Conservation (phyloP, 2,113 vertebrate species). For the Amphilophus citrinellus region DNA sequence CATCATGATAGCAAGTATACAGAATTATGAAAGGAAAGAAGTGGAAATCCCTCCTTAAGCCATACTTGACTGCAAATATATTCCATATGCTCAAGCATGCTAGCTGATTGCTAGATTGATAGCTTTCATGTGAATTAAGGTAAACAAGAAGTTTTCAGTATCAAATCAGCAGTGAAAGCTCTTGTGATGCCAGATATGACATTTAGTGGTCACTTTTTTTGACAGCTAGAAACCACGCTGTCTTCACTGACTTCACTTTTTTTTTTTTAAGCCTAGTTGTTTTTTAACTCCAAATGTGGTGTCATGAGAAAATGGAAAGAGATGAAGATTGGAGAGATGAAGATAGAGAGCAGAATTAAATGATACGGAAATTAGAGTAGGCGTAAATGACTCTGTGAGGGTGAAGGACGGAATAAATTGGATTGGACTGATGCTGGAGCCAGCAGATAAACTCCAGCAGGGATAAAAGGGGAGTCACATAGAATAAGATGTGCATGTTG, state of each 20-base stretch:
- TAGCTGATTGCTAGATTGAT: neutral
- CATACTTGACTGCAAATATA: neutral
- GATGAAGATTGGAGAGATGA: slow-evolving; percentile 45
- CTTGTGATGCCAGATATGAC: slow-evolving; percentile 16
- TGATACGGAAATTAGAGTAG: slow-evolving; percentile 66
- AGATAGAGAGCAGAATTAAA: slow-evolving; percentile 68
- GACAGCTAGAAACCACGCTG: neutral
- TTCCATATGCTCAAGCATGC: slow-evolving; percentile 9
- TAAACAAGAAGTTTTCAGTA: neutral
- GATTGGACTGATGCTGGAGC: slow-evolving; percentile 64
- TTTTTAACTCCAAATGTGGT: slow-evolving; percentile 44
- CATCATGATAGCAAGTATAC: neutral
- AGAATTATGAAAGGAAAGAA: neutral
- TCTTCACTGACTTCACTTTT: slow-evolving; percentile 27
- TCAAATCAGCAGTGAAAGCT: slow-evolving; percentile 8
- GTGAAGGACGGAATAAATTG: slow-evolving; percentile 75
- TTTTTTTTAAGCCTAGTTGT: neutral
- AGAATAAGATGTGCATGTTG: slow-evolving; percentile 8
- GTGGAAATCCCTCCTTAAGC: neutral
- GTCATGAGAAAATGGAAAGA: slow-evolving; percentile 39
- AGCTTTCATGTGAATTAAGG: neutral
- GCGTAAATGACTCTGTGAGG: slow-evolving; percentile 55
- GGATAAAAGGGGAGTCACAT: slow-evolving; percentile 34
- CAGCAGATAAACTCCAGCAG: slow-evolving; percentile 55
- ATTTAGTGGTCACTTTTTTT: slow-evolving; percentile 21